Evolutionary conservation across 2,113 vertebrate species (phyloP), one percentile per base, ranked within the genome.

Genomic region (Alectura lathami): DNA sequence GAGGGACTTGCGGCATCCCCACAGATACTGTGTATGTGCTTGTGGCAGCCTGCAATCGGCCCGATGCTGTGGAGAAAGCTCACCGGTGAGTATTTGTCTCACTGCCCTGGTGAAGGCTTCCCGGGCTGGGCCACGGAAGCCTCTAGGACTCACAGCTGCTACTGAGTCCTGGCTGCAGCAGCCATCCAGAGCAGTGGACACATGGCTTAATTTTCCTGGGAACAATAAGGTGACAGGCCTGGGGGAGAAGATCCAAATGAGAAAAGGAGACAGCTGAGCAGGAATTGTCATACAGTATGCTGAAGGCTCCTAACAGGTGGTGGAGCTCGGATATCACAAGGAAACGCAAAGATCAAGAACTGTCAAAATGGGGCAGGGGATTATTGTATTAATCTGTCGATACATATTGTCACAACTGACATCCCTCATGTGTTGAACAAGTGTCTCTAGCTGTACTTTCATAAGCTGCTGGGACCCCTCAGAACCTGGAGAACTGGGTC

Each of bases 1-100:
- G 98, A 5, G 99, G 98, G 32, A 98, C 98, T 47, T 99, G 98
- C 34, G 98, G 98, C 77, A 98, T 99, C 96, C 99, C 99, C 32
- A 99, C 99, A 1, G 99, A 99, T 90, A 99, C 99, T 0, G 98
- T 99, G 73, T 99, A 99, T 14, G 98, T 99, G 87, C 98, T 99
- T 30, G 98, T 98, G 74, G 98, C 99, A 30, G 98, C 98, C 63
- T 99, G 98, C 93, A 98, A 97, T 92, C 98, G 98, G 32, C 99
- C 98, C 0, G 98, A 98, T 7, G 98, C 98, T 3, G 98, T 99
- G 32, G 95, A 98, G 90, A 99, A 98, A 85, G 99, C 98, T 72
- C 99, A 98, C 96, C 98, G 97, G 98, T 99, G 91, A 97, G 98
- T 96, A 68, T 59, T 38, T 30, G 17, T 30, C 42, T 27, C 23